A percentile compares a stretch with the other conserved stretches of the same genome.
Conservation (phyloP, 2,888 invertebrate genomes). For the Halictus ligatus region DNA sequence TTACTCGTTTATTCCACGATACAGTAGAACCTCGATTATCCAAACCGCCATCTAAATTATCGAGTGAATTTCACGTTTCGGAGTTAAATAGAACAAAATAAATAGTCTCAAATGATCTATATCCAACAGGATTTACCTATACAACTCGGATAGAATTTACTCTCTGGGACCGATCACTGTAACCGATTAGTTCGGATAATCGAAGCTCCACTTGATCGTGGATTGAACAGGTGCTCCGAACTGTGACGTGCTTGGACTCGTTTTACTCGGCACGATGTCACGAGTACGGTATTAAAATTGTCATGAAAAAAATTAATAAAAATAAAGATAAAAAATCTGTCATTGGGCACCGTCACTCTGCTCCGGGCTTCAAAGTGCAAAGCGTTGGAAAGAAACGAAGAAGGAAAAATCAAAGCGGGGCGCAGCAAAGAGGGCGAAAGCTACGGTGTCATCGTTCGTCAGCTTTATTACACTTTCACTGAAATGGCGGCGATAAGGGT, state of each 20-base stretch:
- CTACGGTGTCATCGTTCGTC: slow-evolving; percentile 3
- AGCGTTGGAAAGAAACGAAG: not conserved
- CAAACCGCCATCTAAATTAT: too few relatives aligned
- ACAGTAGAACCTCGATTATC: too few relatives aligned
- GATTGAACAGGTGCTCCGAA: not conserved
- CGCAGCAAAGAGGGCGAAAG: not conserved
- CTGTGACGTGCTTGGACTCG: not conserved
- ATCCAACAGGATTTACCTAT: too few relatives aligned
- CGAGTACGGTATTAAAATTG: not conserved
- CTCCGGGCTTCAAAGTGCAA: not conserved
- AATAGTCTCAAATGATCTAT: too few relatives aligned
- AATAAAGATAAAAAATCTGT: not conserved
- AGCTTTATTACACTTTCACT: not conserved
- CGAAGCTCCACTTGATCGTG: not conserved
- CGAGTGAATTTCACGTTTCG: too few relatives aligned
- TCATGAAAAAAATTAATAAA: not conserved
- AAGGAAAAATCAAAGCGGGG: not conserved
- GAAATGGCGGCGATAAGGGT: not conserved
- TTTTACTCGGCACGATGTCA: not conserved
- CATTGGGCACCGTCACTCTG: not conserved
- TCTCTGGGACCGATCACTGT: too few relatives aligned
- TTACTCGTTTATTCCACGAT: too few relatives aligned
- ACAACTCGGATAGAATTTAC: too few relatives aligned
- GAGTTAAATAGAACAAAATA: too few relatives aligned
- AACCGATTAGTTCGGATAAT: not conserved